Conservation (phyloP, 2,888 invertebrate species). For the Nineta flava region DNA sequence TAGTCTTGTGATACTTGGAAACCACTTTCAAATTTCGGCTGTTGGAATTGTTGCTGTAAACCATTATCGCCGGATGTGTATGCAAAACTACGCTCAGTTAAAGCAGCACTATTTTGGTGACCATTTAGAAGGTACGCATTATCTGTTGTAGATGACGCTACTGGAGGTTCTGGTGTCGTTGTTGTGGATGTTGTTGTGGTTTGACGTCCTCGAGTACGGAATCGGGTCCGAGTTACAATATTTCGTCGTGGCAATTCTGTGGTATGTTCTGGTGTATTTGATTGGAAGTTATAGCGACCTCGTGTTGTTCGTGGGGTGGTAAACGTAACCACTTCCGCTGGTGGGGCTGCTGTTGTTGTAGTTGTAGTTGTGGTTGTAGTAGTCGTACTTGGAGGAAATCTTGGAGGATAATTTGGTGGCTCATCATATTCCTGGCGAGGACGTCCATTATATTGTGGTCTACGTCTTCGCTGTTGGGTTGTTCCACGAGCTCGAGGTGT, state of each 20-base stretch:
- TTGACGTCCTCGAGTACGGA: constrained; percentile 2
- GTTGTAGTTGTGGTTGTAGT: constrained; percentile 15
- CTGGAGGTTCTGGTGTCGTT: background rate
- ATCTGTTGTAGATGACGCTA: background rate
- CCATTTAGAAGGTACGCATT: background rate
- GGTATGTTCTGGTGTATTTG: background rate
- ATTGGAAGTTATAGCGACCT: background rate
- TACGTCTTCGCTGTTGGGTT: constrained; percentile 20
- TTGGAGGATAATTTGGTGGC: background rate
- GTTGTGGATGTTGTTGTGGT: background rate
- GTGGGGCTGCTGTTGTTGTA: constrained; percentile 16
- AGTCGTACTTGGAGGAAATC: background rate
- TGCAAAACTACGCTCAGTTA: constrained; percentile 1
- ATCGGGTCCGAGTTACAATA: background rate
- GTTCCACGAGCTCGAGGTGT: constrained; percentile 16
- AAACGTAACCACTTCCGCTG: constrained; percentile 19
- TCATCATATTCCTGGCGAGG: constrained; percentile 13
- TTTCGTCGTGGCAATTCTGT: background rate
- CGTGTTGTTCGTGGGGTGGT: constrained; percentile 12
- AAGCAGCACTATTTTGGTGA: background rate
- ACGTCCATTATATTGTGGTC: constrained; percentile 26
- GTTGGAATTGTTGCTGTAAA: constrained; percentile 9
- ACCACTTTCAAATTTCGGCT: constrained; percentile 11
- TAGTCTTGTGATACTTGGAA: constrained; percentile 11
- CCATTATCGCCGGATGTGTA: too few species aligned